Conservation (phyloP, 2,888 invertebrate species). For the Drosophila anomalata region DNA sequence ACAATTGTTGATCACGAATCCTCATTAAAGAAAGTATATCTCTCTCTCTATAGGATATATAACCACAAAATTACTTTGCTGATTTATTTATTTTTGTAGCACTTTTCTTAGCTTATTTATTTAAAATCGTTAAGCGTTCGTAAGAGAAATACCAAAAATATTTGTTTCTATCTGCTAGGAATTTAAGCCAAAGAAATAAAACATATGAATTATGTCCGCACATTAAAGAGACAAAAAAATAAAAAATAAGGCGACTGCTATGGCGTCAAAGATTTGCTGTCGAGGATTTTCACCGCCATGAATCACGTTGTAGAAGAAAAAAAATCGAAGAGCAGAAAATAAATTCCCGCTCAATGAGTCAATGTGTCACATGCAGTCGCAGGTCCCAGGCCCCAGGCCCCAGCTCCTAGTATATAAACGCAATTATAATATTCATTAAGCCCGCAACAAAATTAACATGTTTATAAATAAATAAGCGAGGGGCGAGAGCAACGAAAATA, state of each 20-base stretch:
- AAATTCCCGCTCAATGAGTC: slow-evolving; percentile 47
- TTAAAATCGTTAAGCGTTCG: slow-evolving; percentile 25
- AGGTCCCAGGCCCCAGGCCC: not conserved
- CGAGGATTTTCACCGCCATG: slow-evolving; percentile 37
- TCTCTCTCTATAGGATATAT: too few relatives aligned
- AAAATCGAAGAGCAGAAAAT: slow-evolving; percentile 12
- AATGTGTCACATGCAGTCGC: slow-evolving; percentile 60
- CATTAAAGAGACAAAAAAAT: slow-evolving; percentile 42
- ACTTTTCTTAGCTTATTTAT: slow-evolving; percentile 31
- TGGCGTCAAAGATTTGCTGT: slow-evolving; percentile 37
- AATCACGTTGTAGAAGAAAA: slow-evolving; percentile 24
- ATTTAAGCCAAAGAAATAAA: slow-evolving; percentile 69
- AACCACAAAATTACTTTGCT: slow-evolving; percentile 11
- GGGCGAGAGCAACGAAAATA: not conserved
- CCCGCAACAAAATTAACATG: slow-evolving; percentile 30
- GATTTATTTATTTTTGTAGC: slow-evolving; percentile 42
- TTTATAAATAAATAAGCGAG: slow-evolving; percentile 53
- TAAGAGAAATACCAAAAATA: slow-evolving; percentile 31
- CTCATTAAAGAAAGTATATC: slow-evolving; percentile 17
- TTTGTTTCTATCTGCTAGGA: slow-evolving; percentile 36
- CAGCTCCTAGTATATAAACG: not conserved
- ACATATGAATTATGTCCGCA: slow-evolving; percentile 71
- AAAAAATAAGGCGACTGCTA: slow-evolving; percentile 12
- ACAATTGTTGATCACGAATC: slow-evolving; percentile 45
- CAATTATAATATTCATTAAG: slow-evolving; percentile 50